Evolutionary conservation across 2,113 vertebrate species (phyloP).

Genomic region (Aldabrachelys gigantea): DNA sequence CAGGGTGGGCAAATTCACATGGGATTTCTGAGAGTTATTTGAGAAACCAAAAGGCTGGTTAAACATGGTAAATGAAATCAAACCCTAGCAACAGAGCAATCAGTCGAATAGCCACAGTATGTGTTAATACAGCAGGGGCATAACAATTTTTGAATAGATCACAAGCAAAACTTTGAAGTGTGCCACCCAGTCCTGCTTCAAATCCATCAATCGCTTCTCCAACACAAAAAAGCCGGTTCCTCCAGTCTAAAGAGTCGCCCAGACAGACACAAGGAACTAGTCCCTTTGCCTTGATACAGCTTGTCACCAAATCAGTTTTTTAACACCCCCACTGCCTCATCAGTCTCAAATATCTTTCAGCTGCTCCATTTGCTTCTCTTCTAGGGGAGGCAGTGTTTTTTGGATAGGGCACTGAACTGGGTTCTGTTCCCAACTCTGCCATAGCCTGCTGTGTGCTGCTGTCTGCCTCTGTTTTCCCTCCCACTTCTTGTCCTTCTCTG

Average conservation of each 20-base stretch:
- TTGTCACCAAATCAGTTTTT: neutral
- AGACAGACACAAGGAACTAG: neutral
- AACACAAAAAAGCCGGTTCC: neutral
- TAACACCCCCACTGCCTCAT: neutral
- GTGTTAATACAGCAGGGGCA: slow-evolving; percentile 10
- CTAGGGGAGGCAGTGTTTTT: neutral
- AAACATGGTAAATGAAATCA: neutral
- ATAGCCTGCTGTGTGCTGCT: fast-evolving
- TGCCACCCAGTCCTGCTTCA: neutral
- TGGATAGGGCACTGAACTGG: neutral
- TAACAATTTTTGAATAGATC: slow-evolving; percentile 19
- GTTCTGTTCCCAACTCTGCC: neutral
- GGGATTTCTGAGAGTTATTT: neutral
- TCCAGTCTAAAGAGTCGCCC: neutral
- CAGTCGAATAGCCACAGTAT: neutral
- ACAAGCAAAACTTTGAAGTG: slow-evolving; percentile 12
- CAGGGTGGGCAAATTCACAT: neutral
- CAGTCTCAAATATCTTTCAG: neutral
- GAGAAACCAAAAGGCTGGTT: neutral
- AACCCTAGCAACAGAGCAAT: neutral
- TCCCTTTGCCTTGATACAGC: neutral
- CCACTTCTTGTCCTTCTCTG: fast-evolving
- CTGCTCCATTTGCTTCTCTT: neutral
- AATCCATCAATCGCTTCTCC: neutral
- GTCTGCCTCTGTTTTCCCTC: neutral